phyloP scores from a whole-genome alignment of 2,797 vertebrate species.

The Florisuga fusca region DNA sequence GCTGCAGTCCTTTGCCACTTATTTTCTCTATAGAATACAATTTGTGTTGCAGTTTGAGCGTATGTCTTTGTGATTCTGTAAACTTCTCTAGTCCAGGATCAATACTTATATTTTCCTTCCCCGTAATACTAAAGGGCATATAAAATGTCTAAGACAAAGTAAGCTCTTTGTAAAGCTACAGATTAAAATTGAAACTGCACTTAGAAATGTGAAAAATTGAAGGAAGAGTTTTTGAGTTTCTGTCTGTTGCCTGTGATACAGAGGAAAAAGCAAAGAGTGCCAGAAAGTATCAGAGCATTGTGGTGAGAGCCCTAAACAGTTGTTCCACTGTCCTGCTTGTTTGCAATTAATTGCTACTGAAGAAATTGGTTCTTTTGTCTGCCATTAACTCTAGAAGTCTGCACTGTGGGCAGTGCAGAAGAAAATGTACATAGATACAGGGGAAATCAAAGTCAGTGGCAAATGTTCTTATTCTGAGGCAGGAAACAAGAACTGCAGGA shows the following conservation, averaged over 20 bases:
- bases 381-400: neutral
- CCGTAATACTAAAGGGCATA: neutral
- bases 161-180: slow-evolving; percentile 15
- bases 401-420: neutral
- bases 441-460: neutral
- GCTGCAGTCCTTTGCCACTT: neutral
- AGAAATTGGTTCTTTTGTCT: neutral
- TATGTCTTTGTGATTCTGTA: slow-evolving; percentile 24
- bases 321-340: neutral
- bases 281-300: neutral
- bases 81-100: slow-evolving; percentile 24
- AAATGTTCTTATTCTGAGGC: neutral
- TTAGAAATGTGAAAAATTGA: slow-evolving; percentile 12
- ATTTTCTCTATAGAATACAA: slow-evolving; percentile 19
- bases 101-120: slow-evolving; percentile 23
- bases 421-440: neutral
- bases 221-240: neutral
- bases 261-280: neutral
- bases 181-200: slow-evolving; percentile 78
- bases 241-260: neutral
- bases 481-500: neutral
- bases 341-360: neutral
- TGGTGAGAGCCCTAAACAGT: neutral
- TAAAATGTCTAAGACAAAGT: slow-evolving; percentile 44
- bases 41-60: slow-evolving; percentile 41